These are phyloP conservation scores for Helicorthomorpha holstii DNA, from an alignment of 1,140 invertebrate genomes.

Conservation along the genomic window DNA sequence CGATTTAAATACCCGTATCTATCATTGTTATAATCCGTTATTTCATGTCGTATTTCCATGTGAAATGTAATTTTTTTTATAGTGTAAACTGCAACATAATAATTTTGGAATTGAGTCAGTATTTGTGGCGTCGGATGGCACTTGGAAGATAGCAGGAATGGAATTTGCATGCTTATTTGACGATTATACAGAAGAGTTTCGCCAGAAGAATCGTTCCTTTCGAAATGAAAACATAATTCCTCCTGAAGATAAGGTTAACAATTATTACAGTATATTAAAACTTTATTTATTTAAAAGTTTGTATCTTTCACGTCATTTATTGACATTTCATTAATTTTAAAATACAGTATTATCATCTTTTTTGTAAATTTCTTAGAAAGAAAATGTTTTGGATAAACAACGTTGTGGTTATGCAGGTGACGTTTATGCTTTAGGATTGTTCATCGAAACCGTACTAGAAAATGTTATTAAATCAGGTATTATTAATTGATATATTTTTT, in stretches of 20 bases:
- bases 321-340: too few relatives aligned
- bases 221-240: slow-evolving; percentile 50
- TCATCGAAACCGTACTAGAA: slow-evolving; percentile 49
- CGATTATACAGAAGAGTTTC: slow-evolving; percentile 43
- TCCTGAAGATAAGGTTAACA: slow-evolving; percentile 41
- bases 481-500: background rate
- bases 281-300: too few relatives aligned
- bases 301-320: too few relatives aligned
- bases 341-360: too few relatives aligned
- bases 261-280: too few relatives aligned
- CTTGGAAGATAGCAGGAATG: slow-evolving; percentile 63
- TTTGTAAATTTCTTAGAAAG: background rate
- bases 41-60: too few relatives aligned
- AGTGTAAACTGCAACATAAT: slow-evolving; percentile 35
- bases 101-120: slow-evolving; percentile 61
- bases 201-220: slow-evolving; percentile 45
- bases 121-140: slow-evolving; percentile 58
- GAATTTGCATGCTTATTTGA: slow-evolving; percentile 50
- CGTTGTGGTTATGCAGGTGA: slow-evolving; percentile 41
- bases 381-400: slow-evolving; percentile 7
- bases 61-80: background rate
- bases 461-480: slow-evolving; percentile 11
- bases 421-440: slow-evolving; percentile 58
- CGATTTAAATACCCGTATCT: background rate
- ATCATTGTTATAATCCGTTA: background rate